Conservation (phyloP, 2,797 vertebrate species). For the Muscicapa comitata region DNA sequence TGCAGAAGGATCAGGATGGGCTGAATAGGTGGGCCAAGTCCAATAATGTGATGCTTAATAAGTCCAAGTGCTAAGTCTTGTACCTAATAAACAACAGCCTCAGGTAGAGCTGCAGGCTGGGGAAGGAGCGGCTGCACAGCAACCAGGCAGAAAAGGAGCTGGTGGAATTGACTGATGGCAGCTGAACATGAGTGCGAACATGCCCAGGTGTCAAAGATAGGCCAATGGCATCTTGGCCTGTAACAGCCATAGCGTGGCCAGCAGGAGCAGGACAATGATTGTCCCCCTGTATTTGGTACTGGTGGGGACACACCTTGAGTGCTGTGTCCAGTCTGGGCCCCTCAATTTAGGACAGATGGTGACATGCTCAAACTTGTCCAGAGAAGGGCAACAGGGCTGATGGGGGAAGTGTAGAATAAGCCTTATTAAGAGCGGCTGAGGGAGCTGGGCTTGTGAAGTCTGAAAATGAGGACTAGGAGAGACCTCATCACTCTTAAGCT, state of each 20-base stretch:
- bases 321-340: too few species aligned
- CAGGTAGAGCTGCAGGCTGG: too few species aligned
- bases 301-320: not conserved
- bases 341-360: not conserved
- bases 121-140: not conserved
- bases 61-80: too few species aligned
- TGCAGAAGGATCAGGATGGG: not conserved
- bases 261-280: not conserved
- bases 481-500: too few species aligned
- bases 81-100: too few species aligned
- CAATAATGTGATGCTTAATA: too few species aligned
- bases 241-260: not conserved
- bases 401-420: not conserved
- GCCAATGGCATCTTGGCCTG: not conserved
- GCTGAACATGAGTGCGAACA: not conserved
- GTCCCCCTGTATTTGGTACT: accelerated
- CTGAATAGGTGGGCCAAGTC: accelerated
- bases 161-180: too few species aligned
- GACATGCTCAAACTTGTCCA: not conserved
- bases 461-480: not conserved
- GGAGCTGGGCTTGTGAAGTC: not conserved
- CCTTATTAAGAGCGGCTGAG: not conserved
- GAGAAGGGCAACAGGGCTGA: not conserved
- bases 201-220: not conserved
- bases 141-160: accelerated